A percentile compares a stretch with the other conserved stretches of the same genome.
Evolutionary conservation across 2,113 vertebrate species (phyloP).

Genomic region (Grallaria varia): DNA sequence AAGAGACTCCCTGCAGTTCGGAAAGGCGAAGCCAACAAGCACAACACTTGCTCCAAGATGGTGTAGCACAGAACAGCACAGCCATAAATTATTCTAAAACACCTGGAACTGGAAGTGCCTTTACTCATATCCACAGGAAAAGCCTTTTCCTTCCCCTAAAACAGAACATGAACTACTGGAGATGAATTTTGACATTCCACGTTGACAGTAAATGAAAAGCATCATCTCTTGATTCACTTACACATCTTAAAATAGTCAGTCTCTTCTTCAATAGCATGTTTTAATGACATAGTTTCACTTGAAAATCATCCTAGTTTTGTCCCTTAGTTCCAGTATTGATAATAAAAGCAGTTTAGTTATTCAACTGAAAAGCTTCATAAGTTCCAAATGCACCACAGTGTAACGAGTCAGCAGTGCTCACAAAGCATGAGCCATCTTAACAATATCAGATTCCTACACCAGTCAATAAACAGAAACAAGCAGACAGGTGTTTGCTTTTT

Average conservation of each 20-base stretch:
- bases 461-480: slow-evolving; percentile 28
- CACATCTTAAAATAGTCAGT: neutral
- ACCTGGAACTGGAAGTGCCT: neutral
- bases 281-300: neutral
- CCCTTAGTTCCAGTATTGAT: neutral
- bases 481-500: neutral
- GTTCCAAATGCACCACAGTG: slow-evolving; percentile 14
- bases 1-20: neutral
- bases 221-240: neutral
- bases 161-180: neutral
- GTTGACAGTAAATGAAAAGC: neutral
- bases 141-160: neutral
- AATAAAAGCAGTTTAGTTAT: slow-evolving; percentile 42
- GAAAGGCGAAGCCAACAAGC: neutral
- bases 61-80: neutral
- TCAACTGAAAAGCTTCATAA: slow-evolving; percentile 35
- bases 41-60: neutral
- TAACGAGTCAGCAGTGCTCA: slow-evolving; percentile 29
- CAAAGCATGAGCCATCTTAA: slow-evolving; percentile 27
- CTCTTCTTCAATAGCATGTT: neutral
- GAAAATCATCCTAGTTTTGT: slow-evolving; percentile 27
- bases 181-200: neutral
- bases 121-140: neutral
- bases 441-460: neutral
- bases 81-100: neutral